Evolutionary conservation across 2,797 vertebrate species (phyloP), one percentile per base, ranked within the genome.

Genomic region (Rhinoraja longicauda): DNA sequence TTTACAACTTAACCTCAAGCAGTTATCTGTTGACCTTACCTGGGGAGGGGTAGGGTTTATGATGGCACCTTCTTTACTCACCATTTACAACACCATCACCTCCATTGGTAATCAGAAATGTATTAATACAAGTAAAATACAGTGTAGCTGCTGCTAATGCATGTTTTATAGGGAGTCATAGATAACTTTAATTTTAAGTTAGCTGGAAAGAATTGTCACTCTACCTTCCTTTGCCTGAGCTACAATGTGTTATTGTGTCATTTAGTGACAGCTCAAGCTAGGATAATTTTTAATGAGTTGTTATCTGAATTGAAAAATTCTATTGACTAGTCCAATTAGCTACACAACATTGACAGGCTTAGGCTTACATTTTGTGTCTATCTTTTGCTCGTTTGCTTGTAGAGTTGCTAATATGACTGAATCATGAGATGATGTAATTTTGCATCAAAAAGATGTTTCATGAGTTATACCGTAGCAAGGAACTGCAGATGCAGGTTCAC

Each of bases 291-390:
- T 91, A 73, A 91, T 91, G 67, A 91, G 36, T 67, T 73, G 67
- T 73, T 91, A 91, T 72, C 70, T 91, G 19, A 91, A 91, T 91
- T 39, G 90, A 73, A 91, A 90, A 91, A 45, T 13, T 24, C 39
- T 91, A 36, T 45, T 45, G 62, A 39, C 8, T 72, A 53, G 17
- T 73, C 90, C 90, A 91, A 91, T 72, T 91, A 73, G 32, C 64
- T 64, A 45, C 90, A 91, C 17, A 53, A 32, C 73, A 91, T 62
- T 64, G 81, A 84, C 53, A 59, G 64, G 67, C 39, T 90, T 90
- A 90, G 36, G 88, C n/a, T 70, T 67, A 13, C 36, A 53, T 5
- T 73, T 53, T 36, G 39, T 45, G 36, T 29, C 86, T 62, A 13
- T 62, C 53, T 59, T 62, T 62, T 57, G 21, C 15, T 26, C 15